Percentiles rank a stretch among this genome's conserved stretches.
Conservation (phyloP, 2,113 vertebrate genomes). For the Cryptotis parvus region DNA sequence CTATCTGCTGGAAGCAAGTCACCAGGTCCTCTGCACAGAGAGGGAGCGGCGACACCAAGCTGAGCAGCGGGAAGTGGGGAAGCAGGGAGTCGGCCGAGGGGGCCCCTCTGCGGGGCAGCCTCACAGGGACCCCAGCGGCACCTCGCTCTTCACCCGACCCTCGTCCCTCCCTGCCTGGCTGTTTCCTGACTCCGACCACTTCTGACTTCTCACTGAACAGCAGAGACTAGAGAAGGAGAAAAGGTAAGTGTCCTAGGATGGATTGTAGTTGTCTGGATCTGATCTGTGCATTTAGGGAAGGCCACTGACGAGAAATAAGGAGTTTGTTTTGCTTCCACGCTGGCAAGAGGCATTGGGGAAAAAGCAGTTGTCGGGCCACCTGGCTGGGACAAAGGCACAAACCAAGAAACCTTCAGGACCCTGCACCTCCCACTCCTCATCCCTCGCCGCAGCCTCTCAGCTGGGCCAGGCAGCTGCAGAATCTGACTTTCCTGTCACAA, state of each 20-base stretch:
- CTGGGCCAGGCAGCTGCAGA: neutral
- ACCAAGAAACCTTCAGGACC: neutral
- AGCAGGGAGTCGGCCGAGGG: no score
- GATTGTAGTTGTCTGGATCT: neutral
- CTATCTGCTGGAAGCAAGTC: neutral
- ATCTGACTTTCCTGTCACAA: neutral
- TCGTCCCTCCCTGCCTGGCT: neutral
- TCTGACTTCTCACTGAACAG: neutral
- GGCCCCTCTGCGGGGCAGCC: no score
- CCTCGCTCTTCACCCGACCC: neutral
- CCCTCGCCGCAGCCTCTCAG: no score
- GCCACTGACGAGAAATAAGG: neutral
- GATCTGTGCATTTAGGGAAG: neutral
- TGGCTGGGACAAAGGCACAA: neutral
- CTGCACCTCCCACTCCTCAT: neutral
- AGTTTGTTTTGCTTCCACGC: conserved; percentile 5
- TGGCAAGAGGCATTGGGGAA: neutral
- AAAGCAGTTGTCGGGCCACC: neutral
- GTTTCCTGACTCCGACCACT: neutral
- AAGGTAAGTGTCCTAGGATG: neutral
- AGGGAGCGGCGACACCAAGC: neutral
- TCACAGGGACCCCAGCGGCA: neutral
- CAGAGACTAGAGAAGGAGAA: neutral
- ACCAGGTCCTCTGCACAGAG: neutral
- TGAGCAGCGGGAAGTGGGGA: no score